These are phyloP conservation scores for Helicoverpa armigera DNA, from an alignment of 1,140 invertebrate genomes.

Conservation along the genomic window DNA sequence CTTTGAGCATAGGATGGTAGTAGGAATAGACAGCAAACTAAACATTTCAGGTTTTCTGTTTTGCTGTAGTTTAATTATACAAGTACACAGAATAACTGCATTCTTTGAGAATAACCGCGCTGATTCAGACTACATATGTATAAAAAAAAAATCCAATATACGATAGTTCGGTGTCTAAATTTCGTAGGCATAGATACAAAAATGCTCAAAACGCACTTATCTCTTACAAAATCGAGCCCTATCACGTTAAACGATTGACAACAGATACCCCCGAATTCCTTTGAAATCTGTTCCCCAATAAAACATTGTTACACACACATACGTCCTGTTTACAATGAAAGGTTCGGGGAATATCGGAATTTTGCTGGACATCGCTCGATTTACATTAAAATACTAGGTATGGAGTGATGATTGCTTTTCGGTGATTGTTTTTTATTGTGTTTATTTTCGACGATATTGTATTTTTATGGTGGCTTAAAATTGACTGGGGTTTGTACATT, in stretches of 20 bases:
- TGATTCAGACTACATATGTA: too few species aligned
- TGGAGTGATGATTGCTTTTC: not conserved
- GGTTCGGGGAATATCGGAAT: not conserved
- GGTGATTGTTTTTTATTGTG: not conserved
- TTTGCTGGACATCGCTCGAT: not conserved
- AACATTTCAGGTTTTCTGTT: too few species aligned
- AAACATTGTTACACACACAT: not conserved
- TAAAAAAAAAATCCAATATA: too few species aligned
- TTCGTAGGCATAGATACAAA: too few species aligned
- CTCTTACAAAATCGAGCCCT: too few species aligned
- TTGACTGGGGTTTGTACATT: not conserved
- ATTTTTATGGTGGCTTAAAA: not conserved
- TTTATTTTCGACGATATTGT: not conserved
- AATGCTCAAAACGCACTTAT: too few species aligned
- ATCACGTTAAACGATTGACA: not conserved
- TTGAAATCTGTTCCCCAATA: constrained; percentile 27
- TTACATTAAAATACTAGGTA: not conserved
- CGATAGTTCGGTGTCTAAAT: too few species aligned
- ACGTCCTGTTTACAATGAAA: not conserved
- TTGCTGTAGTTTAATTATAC: too few species aligned
- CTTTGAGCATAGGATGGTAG: too few species aligned
- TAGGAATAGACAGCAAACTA: too few species aligned
- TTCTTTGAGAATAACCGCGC: too few species aligned
- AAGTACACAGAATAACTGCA: too few species aligned
- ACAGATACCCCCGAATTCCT: not conserved